Conservation (phyloP, 1,140 invertebrate species). For the Lepidurus packardi region DNA sequence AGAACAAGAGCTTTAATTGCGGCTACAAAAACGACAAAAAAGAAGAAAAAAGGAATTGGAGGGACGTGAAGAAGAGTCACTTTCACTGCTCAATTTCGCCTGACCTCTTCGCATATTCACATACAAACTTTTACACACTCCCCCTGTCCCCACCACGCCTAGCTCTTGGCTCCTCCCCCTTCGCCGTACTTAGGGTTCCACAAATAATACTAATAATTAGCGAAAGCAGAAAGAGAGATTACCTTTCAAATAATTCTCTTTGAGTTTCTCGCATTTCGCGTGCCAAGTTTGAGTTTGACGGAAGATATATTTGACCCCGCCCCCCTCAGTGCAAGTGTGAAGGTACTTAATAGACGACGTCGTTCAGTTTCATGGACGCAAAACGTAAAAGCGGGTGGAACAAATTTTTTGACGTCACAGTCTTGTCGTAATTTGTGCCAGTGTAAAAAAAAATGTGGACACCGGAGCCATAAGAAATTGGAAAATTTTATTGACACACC, state of each 20-base stretch:
- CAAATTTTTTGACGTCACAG: background rate
- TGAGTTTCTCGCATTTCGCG: conserved; percentile 1
- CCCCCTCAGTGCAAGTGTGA: conserved; percentile 8
- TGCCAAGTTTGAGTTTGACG: conserved; percentile 12
- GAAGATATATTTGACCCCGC: background rate
- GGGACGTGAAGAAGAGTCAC: background rate
- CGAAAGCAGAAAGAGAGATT: background rate
- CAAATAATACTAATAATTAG: background rate
- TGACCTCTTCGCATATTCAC: conserved; percentile 13
- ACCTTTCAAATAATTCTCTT: background rate
- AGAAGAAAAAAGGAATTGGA: background rate
- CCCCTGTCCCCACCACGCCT: background rate
- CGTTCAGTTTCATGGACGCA: conserved; percentile 13
- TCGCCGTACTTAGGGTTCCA: background rate
- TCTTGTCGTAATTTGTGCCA: conserved; percentile 18
- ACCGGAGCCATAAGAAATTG: background rate
- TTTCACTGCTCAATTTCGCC: conserved; percentile 17
- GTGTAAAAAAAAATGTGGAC: background rate
- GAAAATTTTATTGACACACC: background rate
- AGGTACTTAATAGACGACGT: background rate
- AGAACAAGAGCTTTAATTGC: background rate
- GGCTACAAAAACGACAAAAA: background rate
- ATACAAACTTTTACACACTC: background rate
- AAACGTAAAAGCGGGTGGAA: background rate
- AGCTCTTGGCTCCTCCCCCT: background rate